These are phyloP conservation scores for Muraenolepis orangiensis DNA, from an alignment of 2,797 vertebrate species.

Conservation along the genomic window DNA sequence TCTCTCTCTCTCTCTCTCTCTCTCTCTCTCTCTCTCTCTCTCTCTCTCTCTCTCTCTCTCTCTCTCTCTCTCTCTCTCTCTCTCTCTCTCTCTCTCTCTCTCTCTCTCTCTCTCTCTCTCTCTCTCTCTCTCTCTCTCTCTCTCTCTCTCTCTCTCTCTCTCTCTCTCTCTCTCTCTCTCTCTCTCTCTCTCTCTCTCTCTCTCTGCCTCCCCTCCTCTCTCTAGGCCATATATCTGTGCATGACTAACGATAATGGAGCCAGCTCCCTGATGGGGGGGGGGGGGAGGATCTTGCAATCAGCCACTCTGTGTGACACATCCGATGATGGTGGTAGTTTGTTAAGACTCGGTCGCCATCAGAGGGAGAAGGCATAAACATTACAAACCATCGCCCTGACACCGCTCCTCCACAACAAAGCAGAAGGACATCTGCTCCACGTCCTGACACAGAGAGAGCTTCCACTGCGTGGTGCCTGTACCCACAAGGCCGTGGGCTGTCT, in stretches of 20 bases:
- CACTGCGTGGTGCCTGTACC: too few relatives aligned
- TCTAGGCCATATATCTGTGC: constrained; percentile 34
- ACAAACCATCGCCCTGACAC: not conserved
- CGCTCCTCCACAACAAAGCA: not conserved
- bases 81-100: too few relatives aligned
- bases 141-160: not conserved
- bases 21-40: constrained; percentile 6
- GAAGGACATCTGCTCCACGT: not conserved
- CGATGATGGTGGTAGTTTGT: constrained; percentile 62
- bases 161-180: not conserved
- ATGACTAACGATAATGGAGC: constrained; percentile 70
- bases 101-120: too few relatives aligned
- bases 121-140: not conserved
- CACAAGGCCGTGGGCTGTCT: too few relatives aligned
- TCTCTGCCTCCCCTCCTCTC: too few relatives aligned
- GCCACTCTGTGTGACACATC: constrained; percentile 52
- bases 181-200: too few relatives aligned
- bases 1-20: constrained; percentile 7
- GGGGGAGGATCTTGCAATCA: constrained; percentile 65
- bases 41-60: constrained; percentile 4
- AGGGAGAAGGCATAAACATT: not conserved
- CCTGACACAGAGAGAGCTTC: not conserved
- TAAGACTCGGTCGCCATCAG: constrained; percentile 52
- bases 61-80: not conserved
- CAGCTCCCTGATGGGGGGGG: constrained; percentile 57